These are phyloP conservation scores for Capitulum mitella DNA, from an alignment of 2,888 invertebrate species.

Conservation along the genomic window DNA sequence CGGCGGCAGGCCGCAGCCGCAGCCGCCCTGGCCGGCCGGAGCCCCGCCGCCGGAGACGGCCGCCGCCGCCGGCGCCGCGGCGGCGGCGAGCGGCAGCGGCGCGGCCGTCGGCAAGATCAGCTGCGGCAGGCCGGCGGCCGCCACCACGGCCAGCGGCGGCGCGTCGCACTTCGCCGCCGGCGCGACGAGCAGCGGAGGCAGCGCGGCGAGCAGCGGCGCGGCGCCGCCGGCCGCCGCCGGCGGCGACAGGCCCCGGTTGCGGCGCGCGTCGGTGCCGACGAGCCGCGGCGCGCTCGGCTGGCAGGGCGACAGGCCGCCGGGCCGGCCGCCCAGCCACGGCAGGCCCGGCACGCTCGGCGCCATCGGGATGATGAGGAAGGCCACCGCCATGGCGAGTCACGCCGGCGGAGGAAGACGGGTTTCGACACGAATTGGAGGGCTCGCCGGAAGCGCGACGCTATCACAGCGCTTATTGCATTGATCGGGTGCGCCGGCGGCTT, in stretches of 20 bases:
- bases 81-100: too few relatives aligned
- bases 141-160: too few relatives aligned
- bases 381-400: not conserved
- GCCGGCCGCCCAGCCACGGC: not conserved
- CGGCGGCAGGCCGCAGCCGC: too few relatives aligned
- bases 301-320: not conserved
- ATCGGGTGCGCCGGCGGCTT: not conserved
- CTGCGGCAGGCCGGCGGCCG: too few relatives aligned
- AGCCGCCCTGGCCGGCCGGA: too few relatives aligned
- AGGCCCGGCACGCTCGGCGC: not conserved
- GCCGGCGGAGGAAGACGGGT: too few relatives aligned
- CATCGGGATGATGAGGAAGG: conserved; percentile 1
- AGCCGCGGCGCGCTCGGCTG: not conserved
- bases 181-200: not conserved
- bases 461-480: not conserved
- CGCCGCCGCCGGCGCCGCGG: too few relatives aligned
- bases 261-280: not conserved
- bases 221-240: not conserved
- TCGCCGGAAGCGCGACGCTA: not conserved
- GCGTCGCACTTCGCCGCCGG: too few relatives aligned
- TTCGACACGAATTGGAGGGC: not conserved
- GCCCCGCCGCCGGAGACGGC: too few relatives aligned
- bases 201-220: not conserved
- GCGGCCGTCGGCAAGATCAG: too few relatives aligned
- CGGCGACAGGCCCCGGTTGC: not conserved